These are phyloP conservation scores for Sylvietta virens DNA, from an alignment of 2,113 vertebrate species.

Conservation along the genomic window DNA sequence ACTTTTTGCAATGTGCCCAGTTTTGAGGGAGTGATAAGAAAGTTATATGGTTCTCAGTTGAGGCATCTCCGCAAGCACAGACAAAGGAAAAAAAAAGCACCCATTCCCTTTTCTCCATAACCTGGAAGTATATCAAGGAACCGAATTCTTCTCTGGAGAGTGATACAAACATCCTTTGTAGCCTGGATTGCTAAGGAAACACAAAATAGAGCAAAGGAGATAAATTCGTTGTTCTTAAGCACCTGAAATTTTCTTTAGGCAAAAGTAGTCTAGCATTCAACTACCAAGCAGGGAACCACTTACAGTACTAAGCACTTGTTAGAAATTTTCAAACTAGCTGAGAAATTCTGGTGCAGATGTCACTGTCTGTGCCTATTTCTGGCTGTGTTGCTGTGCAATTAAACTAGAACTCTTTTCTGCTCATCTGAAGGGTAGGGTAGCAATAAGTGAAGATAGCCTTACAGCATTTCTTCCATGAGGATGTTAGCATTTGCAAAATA, in stretches of 20 bases:
- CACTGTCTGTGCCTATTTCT: constrained; percentile 1
- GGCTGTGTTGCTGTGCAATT: constrained; percentile 13
- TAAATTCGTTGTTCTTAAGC: not conserved
- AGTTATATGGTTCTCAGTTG: not conserved
- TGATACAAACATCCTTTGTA: not conserved
- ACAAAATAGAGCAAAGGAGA: not conserved
- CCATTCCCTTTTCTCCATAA: not conserved
- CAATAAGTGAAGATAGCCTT: not conserved
- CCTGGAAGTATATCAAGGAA: not conserved
- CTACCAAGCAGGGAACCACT: not conserved
- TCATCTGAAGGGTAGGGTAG: not conserved
- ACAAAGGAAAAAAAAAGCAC: not conserved
- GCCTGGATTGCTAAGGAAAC: not conserved
- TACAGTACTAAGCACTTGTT: not conserved
- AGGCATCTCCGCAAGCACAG: not conserved
- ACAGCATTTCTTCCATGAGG: not conserved
- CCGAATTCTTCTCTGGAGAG: not conserved
- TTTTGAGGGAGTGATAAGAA: not conserved
- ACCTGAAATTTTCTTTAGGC: not conserved
- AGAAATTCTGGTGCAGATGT: constrained; percentile 2
- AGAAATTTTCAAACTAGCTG: not conserved
- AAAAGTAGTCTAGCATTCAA: not conserved
- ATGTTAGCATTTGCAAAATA: not conserved
- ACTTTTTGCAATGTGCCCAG: not conserved
- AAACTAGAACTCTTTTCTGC: not conserved